phyloP scores from a whole-genome alignment of 2,888 invertebrate species.

The Autographa gamma region DNA sequence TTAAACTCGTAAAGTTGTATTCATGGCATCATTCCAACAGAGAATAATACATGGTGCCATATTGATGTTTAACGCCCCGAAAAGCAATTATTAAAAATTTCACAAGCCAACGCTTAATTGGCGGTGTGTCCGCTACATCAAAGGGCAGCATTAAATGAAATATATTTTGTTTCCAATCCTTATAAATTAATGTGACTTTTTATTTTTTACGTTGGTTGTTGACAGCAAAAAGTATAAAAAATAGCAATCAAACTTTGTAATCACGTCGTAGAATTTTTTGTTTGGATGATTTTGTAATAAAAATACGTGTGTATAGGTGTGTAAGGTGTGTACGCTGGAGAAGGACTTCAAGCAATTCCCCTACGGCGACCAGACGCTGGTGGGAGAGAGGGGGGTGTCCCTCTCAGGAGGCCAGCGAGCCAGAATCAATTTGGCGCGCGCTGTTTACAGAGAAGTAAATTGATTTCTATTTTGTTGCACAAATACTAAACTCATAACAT shows the following conservation, averaged over 20 bases:
- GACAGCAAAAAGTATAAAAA: not conserved
- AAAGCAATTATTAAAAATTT: slow-evolving; percentile 33
- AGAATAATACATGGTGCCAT: slow-evolving; percentile 35
- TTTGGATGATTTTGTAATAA: slow-evolving; percentile 6
- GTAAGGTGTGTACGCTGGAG: slow-evolving; percentile 87
- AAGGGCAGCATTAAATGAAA: not conserved
- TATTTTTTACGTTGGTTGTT: not conserved
- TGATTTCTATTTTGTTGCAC: slow-evolving; percentile 60
- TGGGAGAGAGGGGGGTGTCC: slow-evolving; percentile 92
- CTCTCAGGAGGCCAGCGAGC: slow-evolving; percentile 93
- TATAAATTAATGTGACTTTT: not conserved
- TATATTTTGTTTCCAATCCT: not conserved
- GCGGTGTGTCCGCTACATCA: not conserved
- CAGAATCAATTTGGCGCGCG: slow-evolving; percentile 90
- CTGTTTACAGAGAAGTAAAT: slow-evolving; percentile 84
- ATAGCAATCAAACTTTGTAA: not conserved
- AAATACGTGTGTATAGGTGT: slow-evolving; percentile 70
- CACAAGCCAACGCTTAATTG: slow-evolving; percentile 21
- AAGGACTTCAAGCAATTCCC: slow-evolving; percentile 89
- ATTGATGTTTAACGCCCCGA: slow-evolving; percentile 35
- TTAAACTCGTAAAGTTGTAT: slow-evolving; percentile 38
- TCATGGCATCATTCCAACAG: slow-evolving; percentile 43
- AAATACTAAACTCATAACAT: slow-evolving; percentile 57
- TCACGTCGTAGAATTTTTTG: not conserved
- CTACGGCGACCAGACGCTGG: slow-evolving; percentile 91